Base-by-base conservation (phyloP, 2,797 vertebrate genomes). In the Chelonia mydas region DNA sequence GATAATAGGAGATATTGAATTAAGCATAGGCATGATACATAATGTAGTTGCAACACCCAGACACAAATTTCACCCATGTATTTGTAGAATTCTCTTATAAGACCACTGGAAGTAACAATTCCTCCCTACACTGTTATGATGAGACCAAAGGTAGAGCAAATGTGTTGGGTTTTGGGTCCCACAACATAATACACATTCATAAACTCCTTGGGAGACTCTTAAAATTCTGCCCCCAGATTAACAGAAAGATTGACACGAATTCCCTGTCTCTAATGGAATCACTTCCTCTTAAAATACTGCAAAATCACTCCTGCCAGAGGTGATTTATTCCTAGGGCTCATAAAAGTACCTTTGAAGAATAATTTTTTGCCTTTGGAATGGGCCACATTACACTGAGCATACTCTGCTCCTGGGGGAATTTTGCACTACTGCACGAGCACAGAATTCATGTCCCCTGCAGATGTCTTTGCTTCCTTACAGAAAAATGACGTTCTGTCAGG, bases 61-160 rank as follows among this genome's bases (percentile, higher is more conserved):
- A 16, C 61, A 68, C 25, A 50, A 82, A 72, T 72, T 25, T n/a
- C 45, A 33, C 81, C 9, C 3, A 4, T 31, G 1, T 84, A 82
- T 78, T 86, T 28, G 15, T 0, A 0, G 17, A 11, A 27, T 55
- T 91, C 15, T 57, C 61, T 74, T 54, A 23, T 49, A 68, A 41
- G 17, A 13, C n/a, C 3, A 1, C 0, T 0, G 53, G 25, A 1
- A 1, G 11, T 41, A 53, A 54, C 74, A 84, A 0, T 61, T 61
- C 59, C 59, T 33, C 15, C 31, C 31, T 33, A 61, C 59, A 61
- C 0, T 2, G 57, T 37, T 84, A 79, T 41, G 37, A 50, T 41
- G 59, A 68, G 79, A 27, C 25, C 45, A 51, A 2, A 3, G 21
- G 54, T 8, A 17, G 21, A 28, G 28, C 11, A 27, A 53, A 15